Base-by-base conservation (phyloP, 2,113 vertebrate species). In the Apteryx mantelli region DNA sequence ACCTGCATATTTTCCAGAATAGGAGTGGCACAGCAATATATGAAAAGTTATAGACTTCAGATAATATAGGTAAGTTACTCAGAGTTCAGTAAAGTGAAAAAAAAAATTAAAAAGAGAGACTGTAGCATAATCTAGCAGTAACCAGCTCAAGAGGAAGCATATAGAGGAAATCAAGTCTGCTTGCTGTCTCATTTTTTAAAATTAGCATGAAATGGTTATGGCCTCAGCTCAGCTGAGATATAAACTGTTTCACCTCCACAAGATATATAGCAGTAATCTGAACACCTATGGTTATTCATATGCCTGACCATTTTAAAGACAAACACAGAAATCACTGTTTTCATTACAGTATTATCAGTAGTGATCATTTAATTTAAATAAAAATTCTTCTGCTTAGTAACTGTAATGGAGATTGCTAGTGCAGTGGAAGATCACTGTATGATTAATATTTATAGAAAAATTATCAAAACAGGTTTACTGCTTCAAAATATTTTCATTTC, bases 181-280 rank as follows among this genome's bases (percentile, higher is more conserved):
- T 83, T 75, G 61, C 22, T 96, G 84, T 44, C n/a, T 87, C 1
- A 0, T 13, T 89, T 93, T 84, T 79, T 40, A 32, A 89, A 92
- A 93, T 69, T 73, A 82, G 77, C 70, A 65, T 82, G 81, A 92
- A 95, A 95, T 44, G 48, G 25, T 26, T 89, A 52, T 44, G 81
- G 73, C 52, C 20, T 84, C 63, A 86, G 58, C 50, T 92, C 26
- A 75, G 20, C 25, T 79, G 83, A 88, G 76, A 65, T 77, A 58
- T 74, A 87, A 97, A 85, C 74, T 86, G 26, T 85, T 94, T 48
- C 36, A 87, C 22, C 70, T 91, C 74, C 70, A 82, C 42, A 89
- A 84, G 36, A 52, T 75, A 75, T 44, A 60, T 9, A 79, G 61
- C 4, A 1, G 18, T 75, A 86, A 82, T 13, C 56, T 36, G 18